Base-by-base conservation (phyloP, 2,888 invertebrate genomes). In the Hemithea aestivaria region DNA sequence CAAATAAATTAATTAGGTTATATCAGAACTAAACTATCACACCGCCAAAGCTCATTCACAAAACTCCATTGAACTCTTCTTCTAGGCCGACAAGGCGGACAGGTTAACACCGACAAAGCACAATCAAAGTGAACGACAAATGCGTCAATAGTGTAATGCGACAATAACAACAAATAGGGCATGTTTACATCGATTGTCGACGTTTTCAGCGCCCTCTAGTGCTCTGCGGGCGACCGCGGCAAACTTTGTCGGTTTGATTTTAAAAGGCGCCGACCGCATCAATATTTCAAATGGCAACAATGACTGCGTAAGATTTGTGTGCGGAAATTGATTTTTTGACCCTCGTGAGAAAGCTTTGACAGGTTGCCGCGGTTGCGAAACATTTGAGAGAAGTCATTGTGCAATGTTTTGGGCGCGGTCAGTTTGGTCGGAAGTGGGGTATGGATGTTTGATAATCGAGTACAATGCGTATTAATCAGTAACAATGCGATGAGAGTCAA, bases 291-390 rank as follows among this genome's bases (percentile, higher is more conserved):
- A 72, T 62, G 56, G 62, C 77, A 74, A 85, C 87, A 87, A 87
- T 85, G 84, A 84, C 81, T 56, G 51, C 51, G 75, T 65, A 71
- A 78, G 76, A 84, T 83, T 85, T 84, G 84, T 85, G 81, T 85
- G 84, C 87, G 85, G 87, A 87, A 84, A 85, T 85, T 80, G 84
- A 78, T 83, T 84, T 85, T 85, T 85, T 80, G 66, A 72, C 63
- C 57, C 61, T 61, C 80, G 80, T 81, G 83, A 77, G 83, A 84
- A 82, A 74, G 73, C 73, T 76, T 78, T 79, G 83, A 76, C 82
- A 77, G 79, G 79, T 80, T 78, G 68, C 60, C 64, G 64, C 65
- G 50, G 48, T 65, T 66, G 69, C 67, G 45, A 67, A 69, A 67
- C 56, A 48, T 59, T 58, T 62, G 53, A 46, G 48, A 57, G 73